Evolutionary conservation across 2,888 invertebrate species (phyloP).

Genomic region (Diplolepis rosae): DNA sequence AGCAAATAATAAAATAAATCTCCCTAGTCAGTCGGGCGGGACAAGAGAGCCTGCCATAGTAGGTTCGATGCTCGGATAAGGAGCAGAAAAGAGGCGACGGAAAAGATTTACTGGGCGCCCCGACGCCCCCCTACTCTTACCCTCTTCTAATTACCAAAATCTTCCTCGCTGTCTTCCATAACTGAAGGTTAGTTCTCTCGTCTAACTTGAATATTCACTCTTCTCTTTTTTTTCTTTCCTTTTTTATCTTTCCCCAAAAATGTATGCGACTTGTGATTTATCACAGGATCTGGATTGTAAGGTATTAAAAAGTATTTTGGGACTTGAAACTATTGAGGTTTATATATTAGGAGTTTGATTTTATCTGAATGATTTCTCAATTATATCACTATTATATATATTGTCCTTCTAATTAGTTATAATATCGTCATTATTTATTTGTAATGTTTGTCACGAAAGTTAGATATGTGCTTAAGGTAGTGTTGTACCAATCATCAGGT

Average conservation of each 20-base stretch:
- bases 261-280: slow-evolving; percentile 28
- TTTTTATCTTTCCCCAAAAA: slow-evolving; percentile 9
- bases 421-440: not conserved
- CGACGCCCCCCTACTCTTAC: slow-evolving; percentile 56
- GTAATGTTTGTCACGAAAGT: too few relatives aligned
- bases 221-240: slow-evolving; percentile 34
- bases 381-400: not conserved
- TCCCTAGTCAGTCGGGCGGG: slow-evolving; percentile 42
- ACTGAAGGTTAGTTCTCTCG: slow-evolving; percentile 7
- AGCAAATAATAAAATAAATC: slow-evolving; percentile 64
- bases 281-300: not conserved
- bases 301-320: slow-evolving; percentile 6
- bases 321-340: not conserved
- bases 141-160: slow-evolving; percentile 59
- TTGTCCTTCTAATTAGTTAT: not conserved
- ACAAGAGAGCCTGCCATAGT: slow-evolving; percentile 28
- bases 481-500: too few relatives aligned
- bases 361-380: slow-evolving; percentile 6
- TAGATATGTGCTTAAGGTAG: too few relatives aligned
- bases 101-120: slow-evolving; percentile 63
- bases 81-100: slow-evolving; percentile 42
- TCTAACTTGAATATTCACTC: slow-evolving; percentile 23
- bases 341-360: slow-evolving; percentile 13
- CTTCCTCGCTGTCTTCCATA: slow-evolving; percentile 42
- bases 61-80: slow-evolving; percentile 53